Conservation (phyloP, 2,113 vertebrate species). For the Ochotona curzoniae region DNA sequence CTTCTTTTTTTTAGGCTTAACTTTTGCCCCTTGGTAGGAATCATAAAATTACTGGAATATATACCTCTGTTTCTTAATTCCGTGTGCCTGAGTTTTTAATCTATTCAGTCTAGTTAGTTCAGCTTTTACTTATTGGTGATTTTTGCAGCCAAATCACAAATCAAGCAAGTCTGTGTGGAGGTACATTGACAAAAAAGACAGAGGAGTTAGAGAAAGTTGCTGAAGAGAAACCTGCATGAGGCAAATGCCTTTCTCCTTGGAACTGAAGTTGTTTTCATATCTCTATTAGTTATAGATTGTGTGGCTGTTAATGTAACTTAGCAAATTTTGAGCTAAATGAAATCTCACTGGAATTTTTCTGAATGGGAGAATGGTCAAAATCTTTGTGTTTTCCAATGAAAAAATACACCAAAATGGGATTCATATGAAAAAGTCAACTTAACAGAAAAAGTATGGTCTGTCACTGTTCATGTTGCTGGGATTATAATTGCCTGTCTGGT, state of each 20-base stretch:
- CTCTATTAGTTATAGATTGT: background rate
- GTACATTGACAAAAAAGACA: background rate
- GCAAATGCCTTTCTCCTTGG: background rate
- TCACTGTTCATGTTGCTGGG: background rate
- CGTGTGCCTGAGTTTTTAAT: background rate
- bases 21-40: background rate
- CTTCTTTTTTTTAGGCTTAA: background rate
- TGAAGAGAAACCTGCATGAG: background rate
- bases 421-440: background rate
- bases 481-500: conserved; percentile 85
- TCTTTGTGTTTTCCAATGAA: background rate
- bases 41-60: background rate
- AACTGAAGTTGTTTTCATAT: conserved; percentile 22
- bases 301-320: background rate
- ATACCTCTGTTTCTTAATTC: background rate
- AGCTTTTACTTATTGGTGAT: background rate
- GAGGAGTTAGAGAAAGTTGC: background rate
- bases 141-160: background rate
- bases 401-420: background rate
- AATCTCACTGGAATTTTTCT: background rate
- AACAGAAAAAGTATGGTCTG: background rate
- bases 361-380: background rate
- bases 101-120: background rate
- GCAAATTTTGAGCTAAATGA: background rate
- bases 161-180: background rate